These are phyloP conservation scores for Drosophila ironensis DNA, from an alignment of 1,140 invertebrate genomes.

Conservation along the genomic window DNA sequence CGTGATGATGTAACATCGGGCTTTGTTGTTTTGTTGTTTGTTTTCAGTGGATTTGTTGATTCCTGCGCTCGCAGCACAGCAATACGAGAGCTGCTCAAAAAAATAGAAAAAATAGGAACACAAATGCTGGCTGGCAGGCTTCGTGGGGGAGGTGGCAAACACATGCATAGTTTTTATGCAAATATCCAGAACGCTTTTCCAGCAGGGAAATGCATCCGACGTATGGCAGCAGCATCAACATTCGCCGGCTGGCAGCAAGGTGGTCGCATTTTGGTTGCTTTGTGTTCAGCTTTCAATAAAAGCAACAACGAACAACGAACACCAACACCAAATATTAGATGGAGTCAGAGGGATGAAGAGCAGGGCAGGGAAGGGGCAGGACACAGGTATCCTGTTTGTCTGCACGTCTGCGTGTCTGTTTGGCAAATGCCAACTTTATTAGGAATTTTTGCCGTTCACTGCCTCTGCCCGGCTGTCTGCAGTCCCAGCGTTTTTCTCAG, in stretches of 20 bases:
- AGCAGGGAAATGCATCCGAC: constrained; percentile 36
- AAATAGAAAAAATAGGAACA: background rate
- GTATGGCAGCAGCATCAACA: constrained; percentile 11
- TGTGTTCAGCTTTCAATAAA: constrained; percentile 54
- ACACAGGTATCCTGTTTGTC: constrained; percentile 47
- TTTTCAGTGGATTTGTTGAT: constrained; percentile 65
- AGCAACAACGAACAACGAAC: constrained; percentile 24
- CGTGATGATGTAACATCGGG: background rate
- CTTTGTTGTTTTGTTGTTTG: constrained; percentile 1
- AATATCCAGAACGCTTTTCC: constrained; percentile 31
- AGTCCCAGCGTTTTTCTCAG: constrained; percentile 4
- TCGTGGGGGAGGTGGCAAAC: constrained; percentile 4
- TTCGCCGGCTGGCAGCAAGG: constrained; percentile 21
- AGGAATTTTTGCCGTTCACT: constrained; percentile 57
- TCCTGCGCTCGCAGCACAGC: background rate
- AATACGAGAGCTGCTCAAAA: constrained; percentile 4
- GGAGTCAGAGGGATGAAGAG: background rate
- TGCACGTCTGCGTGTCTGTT: constrained; percentile 64
- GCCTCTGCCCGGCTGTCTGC: constrained; percentile 8
- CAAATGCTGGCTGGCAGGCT: background rate
- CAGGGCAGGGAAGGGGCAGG: background rate
- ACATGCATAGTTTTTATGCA: constrained; percentile 71
- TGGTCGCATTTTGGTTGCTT: constrained; percentile 52
- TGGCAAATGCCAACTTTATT: constrained; percentile 77
- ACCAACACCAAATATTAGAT: background rate